Evolutionary conservation across 2,888 invertebrate species (phyloP), one percentile per base, ranked within the genome.

Genomic region (Agonopterix heracliana): DNA sequence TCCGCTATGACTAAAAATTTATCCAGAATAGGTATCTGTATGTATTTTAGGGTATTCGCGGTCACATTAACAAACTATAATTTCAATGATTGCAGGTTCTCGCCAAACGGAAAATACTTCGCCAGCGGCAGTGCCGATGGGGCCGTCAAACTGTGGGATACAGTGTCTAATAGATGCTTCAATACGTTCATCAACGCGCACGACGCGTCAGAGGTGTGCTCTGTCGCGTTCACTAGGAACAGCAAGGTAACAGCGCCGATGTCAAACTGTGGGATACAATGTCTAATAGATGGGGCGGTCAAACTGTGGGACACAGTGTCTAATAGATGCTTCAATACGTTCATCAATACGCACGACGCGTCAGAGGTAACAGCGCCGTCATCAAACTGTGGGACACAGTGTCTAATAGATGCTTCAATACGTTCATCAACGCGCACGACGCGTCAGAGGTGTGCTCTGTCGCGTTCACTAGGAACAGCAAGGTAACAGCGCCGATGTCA

Each of bases 221-320:
- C 98, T 0, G 96, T 98, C 0, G 91, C 93, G 1, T 99, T 99
- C 79, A 96, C 98, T 0, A 91, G 96, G 60, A 99, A 99, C 76
- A 97, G 97, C 78, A 99, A 99, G 92, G 97, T 96, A 60, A 57
- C 43, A 96, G 98, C 52, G 93, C 94, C 53, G 99, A 99, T 71
- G 99, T 64, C 9, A 14, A 9, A 43, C 34, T 8, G 14, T 44
- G 44, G 9, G 14, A 34, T n/a, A n/a, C 14, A 44, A 5, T 26
- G 43, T 17, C 11, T 9, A 41, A 12, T 12, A 17, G 17, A 17
- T 3, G 99, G 99, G 0, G 91, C 93, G 50, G 96, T 99, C 7
- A 98, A 98, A 76, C 82, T 99, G 0, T 99, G 99, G 99, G 99
- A 99, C 80, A 98, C 97, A 0, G 95, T 99, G 0, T 98, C 98